Evolutionary conservation across 2,888 invertebrate species (phyloP).

Genomic region (Seira ritae): DNA sequence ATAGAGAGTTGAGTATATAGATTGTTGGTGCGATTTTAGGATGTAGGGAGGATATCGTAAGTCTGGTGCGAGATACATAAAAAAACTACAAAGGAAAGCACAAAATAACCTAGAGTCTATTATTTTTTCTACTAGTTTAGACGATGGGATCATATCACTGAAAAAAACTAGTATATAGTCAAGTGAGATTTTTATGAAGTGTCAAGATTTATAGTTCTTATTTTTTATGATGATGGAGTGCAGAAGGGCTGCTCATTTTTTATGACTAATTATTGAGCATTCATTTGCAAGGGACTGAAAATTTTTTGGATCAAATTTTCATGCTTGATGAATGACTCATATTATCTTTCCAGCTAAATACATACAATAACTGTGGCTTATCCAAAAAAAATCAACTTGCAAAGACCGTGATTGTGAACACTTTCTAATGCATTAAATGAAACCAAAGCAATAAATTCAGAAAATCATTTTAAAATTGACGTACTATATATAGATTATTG

Average conservation of each 20-base stretch:
- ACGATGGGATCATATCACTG: not conserved
- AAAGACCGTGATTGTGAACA: not conserved
- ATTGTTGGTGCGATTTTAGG: constrained; percentile 44
- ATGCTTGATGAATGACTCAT: not conserved
- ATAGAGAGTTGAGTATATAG: constrained; percentile 30
- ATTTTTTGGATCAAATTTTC: constrained; percentile 11
- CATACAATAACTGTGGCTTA: constrained; percentile 37
- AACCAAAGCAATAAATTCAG: not conserved
- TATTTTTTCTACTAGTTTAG: constrained; percentile 54
- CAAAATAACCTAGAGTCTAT: constrained; percentile 32
- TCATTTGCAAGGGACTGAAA: constrained; percentile 10
- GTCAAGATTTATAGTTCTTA: not conserved
- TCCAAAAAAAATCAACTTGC: not conserved
- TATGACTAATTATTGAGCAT: not conserved
- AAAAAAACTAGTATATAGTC: not conserved
- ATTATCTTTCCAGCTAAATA: constrained; percentile 28
- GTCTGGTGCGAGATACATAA: constrained; percentile 44
- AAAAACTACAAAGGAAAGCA: constrained; percentile 25
- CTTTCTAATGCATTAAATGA: not conserved
- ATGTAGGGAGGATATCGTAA: constrained; percentile 14
- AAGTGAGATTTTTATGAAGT: not conserved
- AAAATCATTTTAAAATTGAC: not conserved
- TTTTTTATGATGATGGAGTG: not conserved
- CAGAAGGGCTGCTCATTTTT: constrained; percentile 42
- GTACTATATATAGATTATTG: too few species aligned